Percentiles rank a stretch among this genome's conserved stretches.
Conservation (phyloP, 2,113 vertebrate species). For the Silurus asotus region DNA sequence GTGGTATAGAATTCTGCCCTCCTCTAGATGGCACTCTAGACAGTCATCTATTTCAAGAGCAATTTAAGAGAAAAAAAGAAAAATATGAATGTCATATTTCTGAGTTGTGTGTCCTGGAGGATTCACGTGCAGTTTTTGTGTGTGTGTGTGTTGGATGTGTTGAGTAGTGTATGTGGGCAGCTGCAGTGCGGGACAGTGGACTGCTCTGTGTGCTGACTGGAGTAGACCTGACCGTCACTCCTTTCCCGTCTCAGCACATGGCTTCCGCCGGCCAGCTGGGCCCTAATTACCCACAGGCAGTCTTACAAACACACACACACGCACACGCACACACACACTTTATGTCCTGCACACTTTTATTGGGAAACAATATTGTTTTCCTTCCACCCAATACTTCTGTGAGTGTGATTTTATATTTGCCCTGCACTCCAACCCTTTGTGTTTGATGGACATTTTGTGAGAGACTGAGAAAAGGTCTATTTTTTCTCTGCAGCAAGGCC, state of each 20-base stretch:
- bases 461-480: neutral
- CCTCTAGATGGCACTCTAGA: conserved; percentile 13
- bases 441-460: neutral
- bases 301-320: neutral
- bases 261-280: conserved; percentile 50
- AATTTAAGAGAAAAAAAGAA: neutral
- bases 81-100: neutral
- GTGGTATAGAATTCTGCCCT: neutral
- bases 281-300: conserved; percentile 41
- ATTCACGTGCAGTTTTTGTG: neutral
- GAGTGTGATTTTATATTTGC: conserved; percentile 6
- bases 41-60: conserved; percentile 1
- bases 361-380: conserved; percentile 52
- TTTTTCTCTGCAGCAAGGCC: neutral
- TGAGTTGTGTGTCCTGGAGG: neutral
- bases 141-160: conserved; percentile 13
- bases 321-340: conserved; percentile 28
- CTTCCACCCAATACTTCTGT: conserved; percentile 26
- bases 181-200: conserved; percentile 10
- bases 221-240: conserved; percentile 33
- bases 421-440: conserved; percentile 1
- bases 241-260: neutral
- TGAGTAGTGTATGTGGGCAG: conserved; percentile 27
- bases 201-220: conserved; percentile 28
- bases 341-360: conserved; percentile 50